Evolutionary conservation across 2,888 invertebrate species (phyloP).

Genomic region (Neoitamus cyanurus): DNA sequence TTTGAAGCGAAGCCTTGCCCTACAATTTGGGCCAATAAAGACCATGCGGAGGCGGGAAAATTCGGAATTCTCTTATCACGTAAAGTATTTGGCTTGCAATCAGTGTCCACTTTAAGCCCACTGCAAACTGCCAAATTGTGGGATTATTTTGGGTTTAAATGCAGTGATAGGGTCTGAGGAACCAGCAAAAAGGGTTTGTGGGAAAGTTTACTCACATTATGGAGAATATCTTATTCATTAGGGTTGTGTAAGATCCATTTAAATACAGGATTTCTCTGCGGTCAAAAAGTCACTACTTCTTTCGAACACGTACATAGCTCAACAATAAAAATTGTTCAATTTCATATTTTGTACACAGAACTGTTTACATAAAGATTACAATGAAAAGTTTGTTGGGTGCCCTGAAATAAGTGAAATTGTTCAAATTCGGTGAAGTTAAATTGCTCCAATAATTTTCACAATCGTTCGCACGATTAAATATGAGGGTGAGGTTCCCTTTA

Average conservation of each 20-base stretch:
- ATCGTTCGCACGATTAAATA: too few species aligned
- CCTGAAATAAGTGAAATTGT: too few species aligned
- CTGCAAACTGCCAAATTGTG: background rate
- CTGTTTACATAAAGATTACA: too few species aligned
- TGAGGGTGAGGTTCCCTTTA: too few species aligned
- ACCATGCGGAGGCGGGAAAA: background rate
- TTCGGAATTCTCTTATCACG: background rate
- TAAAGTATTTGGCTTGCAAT: background rate
- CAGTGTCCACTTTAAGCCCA: background rate
- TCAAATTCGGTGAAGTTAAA: too few species aligned
- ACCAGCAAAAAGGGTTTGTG: background rate
- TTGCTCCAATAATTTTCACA: too few species aligned
- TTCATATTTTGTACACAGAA: too few species aligned
- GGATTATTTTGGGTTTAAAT: background rate
- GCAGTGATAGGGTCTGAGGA: background rate
- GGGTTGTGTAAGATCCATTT: background rate
- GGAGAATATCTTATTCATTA: background rate
- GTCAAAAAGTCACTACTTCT: too few species aligned
- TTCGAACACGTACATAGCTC: too few species aligned
- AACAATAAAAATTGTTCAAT: too few species aligned
- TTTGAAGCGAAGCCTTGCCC: background rate
- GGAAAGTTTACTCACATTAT: background rate
- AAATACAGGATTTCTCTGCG: background rate
- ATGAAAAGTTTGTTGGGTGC: too few species aligned
- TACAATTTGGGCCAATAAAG: background rate